Evolutionary conservation across 2,797 vertebrate genomes (phyloP).

Genomic region (Steatocranus sp.): DNA sequence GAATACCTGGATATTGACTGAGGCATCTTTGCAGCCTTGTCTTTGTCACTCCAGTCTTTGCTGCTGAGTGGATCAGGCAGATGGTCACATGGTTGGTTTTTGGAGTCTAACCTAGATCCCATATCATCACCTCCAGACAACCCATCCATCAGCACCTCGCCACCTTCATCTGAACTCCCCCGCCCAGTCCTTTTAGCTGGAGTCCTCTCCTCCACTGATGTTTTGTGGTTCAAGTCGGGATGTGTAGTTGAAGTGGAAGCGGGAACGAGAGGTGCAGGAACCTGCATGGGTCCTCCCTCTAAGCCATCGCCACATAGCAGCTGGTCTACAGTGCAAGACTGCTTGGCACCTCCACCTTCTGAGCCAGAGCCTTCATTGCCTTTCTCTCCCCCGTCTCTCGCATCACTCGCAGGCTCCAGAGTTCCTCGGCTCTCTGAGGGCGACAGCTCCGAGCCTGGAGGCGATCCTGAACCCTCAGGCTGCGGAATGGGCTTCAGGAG

Average conservation of each 20-base stretch:
- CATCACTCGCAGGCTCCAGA: slow-evolving; percentile 71
- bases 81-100: slow-evolving; percentile 60
- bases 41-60: slow-evolving; percentile 78
- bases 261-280: slow-evolving; percentile 70
- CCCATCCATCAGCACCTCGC: slow-evolving; percentile 28
- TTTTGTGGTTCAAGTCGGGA: slow-evolving; percentile 59
- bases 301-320: slow-evolving; percentile 78
- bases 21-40: slow-evolving; percentile 76
- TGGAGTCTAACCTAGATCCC: slow-evolving; percentile 43
- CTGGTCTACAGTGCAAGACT: slow-evolving; percentile 74
- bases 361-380: slow-evolving; percentile 31
- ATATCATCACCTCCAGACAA: slow-evolving; percentile 18
- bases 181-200: slow-evolving; percentile 27
- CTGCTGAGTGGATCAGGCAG: slow-evolving; percentile 69
- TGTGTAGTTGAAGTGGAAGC: slow-evolving; percentile 60
- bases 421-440: slow-evolving; percentile 79
- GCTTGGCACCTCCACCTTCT: slow-evolving; percentile 19
- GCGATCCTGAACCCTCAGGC: slow-evolving; percentile 66
- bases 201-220: slow-evolving; percentile 63
- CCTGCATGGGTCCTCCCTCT: slow-evolving; percentile 65
- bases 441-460: slow-evolving; percentile 75
- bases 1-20: slow-evolving; percentile 81
- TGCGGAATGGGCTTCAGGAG: slow-evolving; percentile 85
- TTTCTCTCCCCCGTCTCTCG: slow-evolving; percentile 48
- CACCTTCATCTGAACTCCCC: slow-evolving; percentile 52